phyloP scores from a whole-genome alignment of 2,113 vertebrate species.

The Tichodroma muraria region DNA sequence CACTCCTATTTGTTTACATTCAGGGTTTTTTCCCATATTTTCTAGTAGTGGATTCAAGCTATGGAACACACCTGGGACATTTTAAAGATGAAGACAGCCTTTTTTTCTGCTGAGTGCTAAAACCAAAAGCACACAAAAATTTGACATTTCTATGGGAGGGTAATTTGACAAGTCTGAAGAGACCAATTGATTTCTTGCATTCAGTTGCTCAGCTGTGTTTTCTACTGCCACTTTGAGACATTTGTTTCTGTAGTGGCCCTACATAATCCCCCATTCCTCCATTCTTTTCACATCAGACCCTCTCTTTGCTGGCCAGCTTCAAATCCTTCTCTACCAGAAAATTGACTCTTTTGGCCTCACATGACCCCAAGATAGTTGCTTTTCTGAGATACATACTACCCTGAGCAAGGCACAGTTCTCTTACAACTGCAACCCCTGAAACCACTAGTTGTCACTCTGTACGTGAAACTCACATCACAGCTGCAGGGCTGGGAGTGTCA shows the following conservation, averaged over 20 bases:
- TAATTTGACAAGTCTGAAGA: neutral
- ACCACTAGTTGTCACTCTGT: neutral
- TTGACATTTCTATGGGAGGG: neutral
- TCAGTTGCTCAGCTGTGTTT: neutral
- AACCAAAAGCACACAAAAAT: constrained; percentile 26
- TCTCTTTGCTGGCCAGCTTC: neutral
- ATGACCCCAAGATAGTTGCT: neutral
- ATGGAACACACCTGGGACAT: constrained; percentile 70
- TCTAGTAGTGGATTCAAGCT: constrained; percentile 72
- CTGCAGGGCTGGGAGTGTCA: neutral
- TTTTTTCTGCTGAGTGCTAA: neutral
- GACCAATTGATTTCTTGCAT: neutral
- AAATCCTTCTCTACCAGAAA: neutral
- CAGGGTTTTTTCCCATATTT: neutral
- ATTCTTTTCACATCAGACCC: neutral
- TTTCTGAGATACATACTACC: neutral
- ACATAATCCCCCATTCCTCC: neutral
- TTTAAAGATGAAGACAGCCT: constrained; percentile 63
- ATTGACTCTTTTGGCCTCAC: neutral
- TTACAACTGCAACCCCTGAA: neutral
- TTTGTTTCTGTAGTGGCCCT: neutral
- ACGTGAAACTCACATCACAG: neutral
- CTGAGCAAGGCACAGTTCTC: neutral
- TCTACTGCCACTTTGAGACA: neutral
- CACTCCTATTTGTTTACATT: constrained; percentile 40